Evolutionary conservation across 2,888 invertebrate species (phyloP).

Genomic region (Ashinkailepas kermadecensis): DNA sequence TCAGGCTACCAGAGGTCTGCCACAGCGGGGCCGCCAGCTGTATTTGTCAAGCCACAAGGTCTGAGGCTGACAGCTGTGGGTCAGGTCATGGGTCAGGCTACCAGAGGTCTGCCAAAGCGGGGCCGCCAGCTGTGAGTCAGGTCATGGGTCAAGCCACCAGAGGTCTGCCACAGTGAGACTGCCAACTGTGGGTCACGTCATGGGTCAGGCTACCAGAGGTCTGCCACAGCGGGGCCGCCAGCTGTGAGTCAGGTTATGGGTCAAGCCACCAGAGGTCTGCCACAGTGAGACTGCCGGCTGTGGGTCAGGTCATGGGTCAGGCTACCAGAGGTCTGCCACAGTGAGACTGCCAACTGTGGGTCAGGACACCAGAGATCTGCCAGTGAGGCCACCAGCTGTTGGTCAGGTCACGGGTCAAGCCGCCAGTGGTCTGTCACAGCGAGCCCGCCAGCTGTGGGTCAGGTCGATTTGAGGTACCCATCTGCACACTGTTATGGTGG

Average conservation of each 20-base stretch:
- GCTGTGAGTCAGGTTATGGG: background rate
- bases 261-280: background rate
- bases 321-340: no score
- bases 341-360: no score
- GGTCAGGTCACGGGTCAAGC: no score
- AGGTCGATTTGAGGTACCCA: no score
- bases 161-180: background rate
- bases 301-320: no score
- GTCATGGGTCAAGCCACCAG: background rate
- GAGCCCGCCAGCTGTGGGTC: no score
- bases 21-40: background rate
- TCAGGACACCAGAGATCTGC: no score
- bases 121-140: background rate
- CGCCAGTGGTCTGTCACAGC: no score
- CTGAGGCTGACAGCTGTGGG: background rate
- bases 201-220: background rate
- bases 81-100: conserved; percentile 29
- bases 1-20: conserved; percentile 31
- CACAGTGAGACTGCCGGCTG: background rate
- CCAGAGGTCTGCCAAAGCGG: conserved; percentile 29
- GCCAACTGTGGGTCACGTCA: no score
- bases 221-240: background rate
- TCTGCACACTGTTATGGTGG: no score
- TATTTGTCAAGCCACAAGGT: background rate
- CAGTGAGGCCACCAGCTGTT: no score